Conservation (phyloP, 2,113 vertebrate species). For the Onychostruthus taczanowskii region DNA sequence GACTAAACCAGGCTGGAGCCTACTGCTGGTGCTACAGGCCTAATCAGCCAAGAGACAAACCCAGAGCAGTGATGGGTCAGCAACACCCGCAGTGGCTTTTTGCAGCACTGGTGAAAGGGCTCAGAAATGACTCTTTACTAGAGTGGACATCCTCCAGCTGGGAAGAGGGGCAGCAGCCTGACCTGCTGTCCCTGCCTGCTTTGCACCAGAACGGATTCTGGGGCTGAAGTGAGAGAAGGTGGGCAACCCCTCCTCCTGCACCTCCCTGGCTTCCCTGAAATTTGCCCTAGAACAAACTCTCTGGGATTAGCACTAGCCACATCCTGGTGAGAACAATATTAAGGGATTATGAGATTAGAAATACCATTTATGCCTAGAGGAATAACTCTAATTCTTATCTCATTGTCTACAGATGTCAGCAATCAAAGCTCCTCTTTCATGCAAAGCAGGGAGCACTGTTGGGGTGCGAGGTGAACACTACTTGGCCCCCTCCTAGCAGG, state of each 20-base stretch:
- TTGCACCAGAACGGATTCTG: neutral
- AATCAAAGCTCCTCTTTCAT: constrained; percentile 25
- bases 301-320: constrained; percentile 14
- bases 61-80: accelerated
- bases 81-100: accelerated
- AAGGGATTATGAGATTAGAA: constrained; percentile 66
- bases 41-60: neutral
- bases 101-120: neutral
- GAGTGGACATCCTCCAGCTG: accelerated
- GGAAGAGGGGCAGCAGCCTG: neutral
- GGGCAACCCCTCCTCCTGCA: neutral
- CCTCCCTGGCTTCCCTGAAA: neutral
- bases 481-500: neutral
- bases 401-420: constrained; percentile 61
- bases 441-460: neutral
- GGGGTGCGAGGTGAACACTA: neutral
- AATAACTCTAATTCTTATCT: constrained; percentile 57
- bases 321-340: constrained; percentile 57
- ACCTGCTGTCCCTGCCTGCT: neutral
- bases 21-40: neutral
- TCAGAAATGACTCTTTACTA: neutral
- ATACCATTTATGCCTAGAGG: constrained; percentile 46
- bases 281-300: constrained; percentile 20
- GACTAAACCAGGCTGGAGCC: neutral
- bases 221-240: neutral